phyloP scores from a whole-genome alignment of 1,140 invertebrate genomes.

The Pentalonia nigronervosa region DNA sequence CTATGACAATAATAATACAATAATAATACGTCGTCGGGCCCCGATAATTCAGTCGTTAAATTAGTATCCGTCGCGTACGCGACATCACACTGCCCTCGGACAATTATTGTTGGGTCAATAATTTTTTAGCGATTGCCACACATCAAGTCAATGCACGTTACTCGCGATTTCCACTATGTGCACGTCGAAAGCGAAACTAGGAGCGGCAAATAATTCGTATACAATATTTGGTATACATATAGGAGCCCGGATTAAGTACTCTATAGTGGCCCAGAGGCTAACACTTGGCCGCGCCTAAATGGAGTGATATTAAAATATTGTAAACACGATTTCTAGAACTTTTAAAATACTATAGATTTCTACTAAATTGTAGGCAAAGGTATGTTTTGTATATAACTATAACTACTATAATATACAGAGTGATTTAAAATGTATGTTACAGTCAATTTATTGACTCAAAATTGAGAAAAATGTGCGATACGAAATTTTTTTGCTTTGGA shows the following conservation, averaged over 20 bases:
- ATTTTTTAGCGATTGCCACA: neutral
- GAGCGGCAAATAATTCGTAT: neutral
- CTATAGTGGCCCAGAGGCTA: neutral
- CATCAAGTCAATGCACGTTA: constrained; percentile 3
- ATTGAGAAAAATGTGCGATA: too few species aligned
- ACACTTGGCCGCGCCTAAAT: neutral
- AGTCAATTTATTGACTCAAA: too few species aligned
- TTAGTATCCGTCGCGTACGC: neutral
- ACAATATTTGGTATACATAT: neutral
- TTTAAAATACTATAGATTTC: too few species aligned
- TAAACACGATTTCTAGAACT: neutral
- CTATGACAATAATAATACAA: neutral
- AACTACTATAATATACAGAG: too few species aligned
- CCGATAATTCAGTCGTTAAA: neutral
- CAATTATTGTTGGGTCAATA: neutral
- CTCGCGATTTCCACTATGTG: neutral
- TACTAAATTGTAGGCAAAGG: neutral
- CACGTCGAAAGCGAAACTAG: constrained; percentile 1
- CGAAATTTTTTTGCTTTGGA: too few species aligned
- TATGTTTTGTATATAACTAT: too few species aligned
- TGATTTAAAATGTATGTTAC: too few species aligned
- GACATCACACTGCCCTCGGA: neutral
- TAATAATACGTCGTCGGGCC: neutral
- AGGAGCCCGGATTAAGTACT: neutral
- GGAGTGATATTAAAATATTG: neutral